These are phyloP conservation scores for Drosophila quasianomalipes DNA, from an alignment of 2,888 invertebrate species.

Conservation along the genomic window DNA sequence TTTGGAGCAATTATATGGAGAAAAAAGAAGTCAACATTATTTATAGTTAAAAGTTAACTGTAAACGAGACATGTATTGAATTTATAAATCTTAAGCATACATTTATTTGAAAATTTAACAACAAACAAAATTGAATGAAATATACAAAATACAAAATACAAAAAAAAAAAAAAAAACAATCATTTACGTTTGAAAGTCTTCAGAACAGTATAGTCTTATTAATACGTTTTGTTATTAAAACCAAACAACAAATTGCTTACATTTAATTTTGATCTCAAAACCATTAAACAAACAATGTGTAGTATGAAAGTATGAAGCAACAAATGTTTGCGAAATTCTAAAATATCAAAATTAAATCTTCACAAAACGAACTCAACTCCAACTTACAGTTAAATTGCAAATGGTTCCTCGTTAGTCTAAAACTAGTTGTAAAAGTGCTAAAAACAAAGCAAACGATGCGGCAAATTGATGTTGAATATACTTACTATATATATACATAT, in stretches of 20 bases:
- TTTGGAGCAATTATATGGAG: conserved; percentile 55
- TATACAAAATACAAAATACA: conserved; percentile 40
- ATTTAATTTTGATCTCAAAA: conserved; percentile 83
- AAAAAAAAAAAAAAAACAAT: conserved; percentile 11
- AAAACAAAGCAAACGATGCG: conserved; percentile 38
- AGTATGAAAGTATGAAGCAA: conserved; percentile 57
- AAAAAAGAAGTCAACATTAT: conserved; percentile 67
- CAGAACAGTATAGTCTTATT: conserved; percentile 68
- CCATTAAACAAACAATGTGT: conserved; percentile 58
- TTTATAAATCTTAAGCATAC: conserved; percentile 78
- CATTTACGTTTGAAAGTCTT: conserved; percentile 57
- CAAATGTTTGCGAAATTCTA: conserved; percentile 74
- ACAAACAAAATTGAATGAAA: conserved; percentile 61
- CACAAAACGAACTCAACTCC: conserved; percentile 36
- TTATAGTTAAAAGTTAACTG: conserved; percentile 60
- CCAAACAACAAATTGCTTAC: conserved; percentile 46
- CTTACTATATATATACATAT: conserved; percentile 14
- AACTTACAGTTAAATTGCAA: conserved; percentile 75
- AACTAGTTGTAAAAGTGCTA: conserved; percentile 77
- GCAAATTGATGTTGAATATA: conserved; percentile 33
- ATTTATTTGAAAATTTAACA: conserved; percentile 33
- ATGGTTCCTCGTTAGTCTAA: conserved; percentile 84
- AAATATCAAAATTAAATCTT: conserved; percentile 75
- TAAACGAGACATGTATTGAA: conserved; percentile 73
- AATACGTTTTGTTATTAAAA: conserved; percentile 57